Evolutionary conservation across 1,140 invertebrate species (phyloP).

Genomic region (Maniola jurtina): DNA sequence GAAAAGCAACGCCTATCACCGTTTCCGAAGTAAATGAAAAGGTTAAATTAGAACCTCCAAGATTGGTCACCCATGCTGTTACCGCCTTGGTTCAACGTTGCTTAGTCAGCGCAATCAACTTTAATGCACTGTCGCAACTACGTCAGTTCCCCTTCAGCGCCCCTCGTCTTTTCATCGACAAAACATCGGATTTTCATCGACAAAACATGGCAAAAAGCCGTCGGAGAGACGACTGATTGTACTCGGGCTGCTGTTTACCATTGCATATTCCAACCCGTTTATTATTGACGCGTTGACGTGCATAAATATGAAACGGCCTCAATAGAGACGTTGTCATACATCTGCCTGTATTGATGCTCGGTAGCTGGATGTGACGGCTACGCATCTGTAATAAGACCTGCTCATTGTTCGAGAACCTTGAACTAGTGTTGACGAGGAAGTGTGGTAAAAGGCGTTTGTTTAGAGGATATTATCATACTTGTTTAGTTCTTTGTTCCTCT

Average conservation of each 20-base stretch:
- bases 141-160: too few relatives aligned
- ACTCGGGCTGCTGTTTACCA: conserved; percentile 40
- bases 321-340: conserved; percentile 72
- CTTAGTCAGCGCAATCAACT: too few relatives aligned
- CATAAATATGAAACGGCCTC: conserved; percentile 69
- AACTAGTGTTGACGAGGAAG: conserved; percentile 50
- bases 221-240: too few relatives aligned
- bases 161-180: too few relatives aligned
- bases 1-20: too few relatives aligned
- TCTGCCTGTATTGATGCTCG: conserved; percentile 57
- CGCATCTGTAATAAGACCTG: conserved; percentile 47
- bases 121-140: too few relatives aligned
- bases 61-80: too few relatives aligned
- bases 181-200: too few relatives aligned
- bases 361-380: conserved; percentile 48
- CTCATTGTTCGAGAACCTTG: conserved; percentile 53
- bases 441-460: conserved; percentile 37
- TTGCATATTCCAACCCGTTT: conserved; percentile 53
- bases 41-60: too few relatives aligned
- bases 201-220: too few relatives aligned
- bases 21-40: too few relatives aligned
- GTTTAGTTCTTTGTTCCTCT: conserved; percentile 30
- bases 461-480: conserved; percentile 34
- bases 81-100: too few relatives aligned
- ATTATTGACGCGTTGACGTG: conserved; percentile 51